Evolutionary conservation across 53 echinoderm and acorn worm species (phyloP).

Genomic region (Arbacia lixula): DNA sequence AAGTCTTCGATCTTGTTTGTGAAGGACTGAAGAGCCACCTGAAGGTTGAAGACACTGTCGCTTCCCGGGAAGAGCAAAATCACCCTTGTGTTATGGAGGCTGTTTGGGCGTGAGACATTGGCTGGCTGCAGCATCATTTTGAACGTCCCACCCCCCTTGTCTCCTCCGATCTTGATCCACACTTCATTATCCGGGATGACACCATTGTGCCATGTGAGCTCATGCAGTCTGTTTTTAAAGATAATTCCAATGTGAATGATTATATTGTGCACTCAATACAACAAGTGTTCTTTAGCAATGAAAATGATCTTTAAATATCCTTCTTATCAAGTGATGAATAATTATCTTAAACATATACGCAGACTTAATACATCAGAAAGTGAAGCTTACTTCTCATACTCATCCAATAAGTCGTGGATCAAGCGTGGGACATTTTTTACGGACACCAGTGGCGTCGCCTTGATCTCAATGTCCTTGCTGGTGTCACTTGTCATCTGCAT

Average conservation of each 20-base stretch:
- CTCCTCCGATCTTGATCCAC: constrained; percentile 25
- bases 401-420: neutral
- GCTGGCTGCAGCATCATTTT: constrained; percentile 23
- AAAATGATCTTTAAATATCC: no score
- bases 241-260: neutral
- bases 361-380: no score
- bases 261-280: no score
- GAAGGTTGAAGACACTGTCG: constrained; percentile 3
- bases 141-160: constrained; percentile 35
- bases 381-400: neutral
- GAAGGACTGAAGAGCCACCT: neutral
- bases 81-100: constrained; percentile 13
- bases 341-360: no score
- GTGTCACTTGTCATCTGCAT: neutral
- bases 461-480: neutral
- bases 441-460: neutral
- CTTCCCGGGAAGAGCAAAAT: constrained; percentile 22
- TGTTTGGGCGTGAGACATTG: constrained; percentile 17
- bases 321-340: no score
- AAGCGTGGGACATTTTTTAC: neutral
- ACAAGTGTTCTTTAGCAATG: no score
- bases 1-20: constrained; percentile 4
- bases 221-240: neutral
- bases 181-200: constrained; percentile 19
- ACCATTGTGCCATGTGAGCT: constrained; percentile 41